Conservation (phyloP, 2,888 invertebrate genomes). For the Caprella mutica region DNA sequence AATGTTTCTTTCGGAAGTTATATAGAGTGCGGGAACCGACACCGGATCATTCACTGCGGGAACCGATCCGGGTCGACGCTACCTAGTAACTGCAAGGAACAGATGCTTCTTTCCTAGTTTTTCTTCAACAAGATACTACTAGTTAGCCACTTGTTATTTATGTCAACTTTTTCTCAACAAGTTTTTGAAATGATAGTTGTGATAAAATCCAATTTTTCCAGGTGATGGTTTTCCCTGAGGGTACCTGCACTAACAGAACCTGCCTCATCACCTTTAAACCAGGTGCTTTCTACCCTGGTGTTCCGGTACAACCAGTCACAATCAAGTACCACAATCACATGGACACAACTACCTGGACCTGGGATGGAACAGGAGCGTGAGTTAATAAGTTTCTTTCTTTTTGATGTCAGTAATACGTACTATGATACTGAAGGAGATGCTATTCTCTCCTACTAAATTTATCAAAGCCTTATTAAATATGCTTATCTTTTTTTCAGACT, state of each 20-base stretch:
- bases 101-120: too few relatives aligned
- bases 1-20: too few relatives aligned
- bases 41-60: too few relatives aligned
- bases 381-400: not conserved
- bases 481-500: slow-evolving; percentile 48
- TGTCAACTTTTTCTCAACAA: too few relatives aligned
- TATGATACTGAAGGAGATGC: not conserved
- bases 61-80: too few relatives aligned
- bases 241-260: slow-evolving; percentile 87
- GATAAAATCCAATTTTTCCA: slow-evolving; percentile 38
- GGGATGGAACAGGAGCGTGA: slow-evolving; percentile 47
- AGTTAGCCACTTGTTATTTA: too few relatives aligned
- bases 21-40: too few relatives aligned
- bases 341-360: slow-evolving; percentile 85
- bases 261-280: slow-evolving; percentile 68
- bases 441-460: not conserved
- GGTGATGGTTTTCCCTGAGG: slow-evolving; percentile 86
- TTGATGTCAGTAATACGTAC: not conserved
- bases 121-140: too few relatives aligned
- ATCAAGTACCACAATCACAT: slow-evolving; percentile 79
- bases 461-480: not conserved
- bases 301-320: slow-evolving; percentile 88
- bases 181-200: too few relatives aligned
- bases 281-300: slow-evolving; percentile 89
- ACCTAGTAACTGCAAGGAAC: too few relatives aligned